Base-by-base conservation (phyloP, 2,113 vertebrate genomes). In the Equus przewalskii region DNA sequence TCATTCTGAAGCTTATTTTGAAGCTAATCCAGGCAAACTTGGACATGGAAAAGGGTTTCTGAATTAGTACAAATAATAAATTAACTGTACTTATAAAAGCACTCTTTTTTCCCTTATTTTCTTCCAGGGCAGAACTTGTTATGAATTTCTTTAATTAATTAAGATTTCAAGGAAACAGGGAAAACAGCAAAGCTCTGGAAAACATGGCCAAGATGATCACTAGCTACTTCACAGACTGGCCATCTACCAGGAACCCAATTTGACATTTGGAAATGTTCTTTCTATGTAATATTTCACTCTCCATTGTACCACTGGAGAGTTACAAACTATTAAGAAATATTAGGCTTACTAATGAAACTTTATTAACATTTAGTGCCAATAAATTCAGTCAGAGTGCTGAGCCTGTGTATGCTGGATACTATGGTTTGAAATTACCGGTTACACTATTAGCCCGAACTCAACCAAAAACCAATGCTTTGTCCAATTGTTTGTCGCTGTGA, bases 241-340 rank as follows among this genome's bases (percentile, higher is more conserved):
- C 70, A 60, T 19, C 62, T 49, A 56, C 46, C 67, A 97, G 62
- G 49, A 95, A 87, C 18, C 56, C 91, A 94, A 94, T 67, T 64
- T 70, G 65, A 96, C 72, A 92, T 90, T 86, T 96, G 90, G 86
- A 90, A 97, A 92, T 87, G 60, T 88, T 92, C 80, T 89, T 96
- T 56, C 19, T 49, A 13, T n/a, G 49, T 36, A 95, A 60, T 89
- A 92, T 93, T 67, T 97, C 92, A 75, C 85, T 92, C 51, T 26
- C 62, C 24, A 56, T 22, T 84, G 49, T 87, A 46, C 64, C 36
- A 44, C 26, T 91, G 15, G 70, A 97, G 83, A 96, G 91, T 91
- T 88, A 87, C 87, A 95, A 96, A 94, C 67, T 81, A 86, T 67
- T 96, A 92, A 90, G 81, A 96, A 97, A 81, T 72, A 73, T 41